Percentiles rank a stretch among this genome's conserved stretches.
These are phyloP conservation scores for Drosophila busckii DNA, from an alignment of 1,140 invertebrate species.

Conservation along the genomic window DNA sequence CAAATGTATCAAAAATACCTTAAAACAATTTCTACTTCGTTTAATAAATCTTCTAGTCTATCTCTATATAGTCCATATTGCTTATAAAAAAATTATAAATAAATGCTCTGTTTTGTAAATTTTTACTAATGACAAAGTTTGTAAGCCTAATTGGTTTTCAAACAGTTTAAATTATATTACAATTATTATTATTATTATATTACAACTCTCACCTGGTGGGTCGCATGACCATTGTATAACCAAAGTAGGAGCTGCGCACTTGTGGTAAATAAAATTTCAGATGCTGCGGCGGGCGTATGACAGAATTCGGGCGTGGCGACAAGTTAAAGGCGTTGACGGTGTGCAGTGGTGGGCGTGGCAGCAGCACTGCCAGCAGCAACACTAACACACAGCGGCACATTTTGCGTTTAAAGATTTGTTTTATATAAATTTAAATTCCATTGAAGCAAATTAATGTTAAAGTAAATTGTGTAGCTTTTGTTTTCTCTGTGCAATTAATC, in stretches of 20 bases:
- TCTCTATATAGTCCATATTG: no score
- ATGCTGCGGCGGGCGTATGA: constrained; percentile 44
- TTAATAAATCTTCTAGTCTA: no score
- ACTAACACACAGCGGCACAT: constrained; percentile 18
- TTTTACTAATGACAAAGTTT: no score
- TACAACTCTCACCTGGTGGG: constrained; percentile 64
- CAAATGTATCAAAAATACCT: no score
- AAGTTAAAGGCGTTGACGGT: constrained; percentile 57
- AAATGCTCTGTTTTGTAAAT: no score
- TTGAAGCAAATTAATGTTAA: constrained; percentile 27
- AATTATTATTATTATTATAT: no score
- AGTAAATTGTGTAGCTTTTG: no score
- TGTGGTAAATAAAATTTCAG: constrained; percentile 55
- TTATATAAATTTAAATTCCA: constrained; percentile 18
- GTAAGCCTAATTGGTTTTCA: no score
- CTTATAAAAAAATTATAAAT: no score
- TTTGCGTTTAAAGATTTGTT: constrained; percentile 13
- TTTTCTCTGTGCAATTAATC: no score
- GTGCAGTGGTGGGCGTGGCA: background rate
- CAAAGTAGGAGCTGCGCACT: constrained; percentile 72
- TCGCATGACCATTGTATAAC: constrained; percentile 68
- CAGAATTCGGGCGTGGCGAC: constrained; percentile 50
- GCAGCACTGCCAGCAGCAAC: constrained; percentile 1
- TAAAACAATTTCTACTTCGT: no score
- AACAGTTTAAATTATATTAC: no score